Evolutionary conservation across 2,113 vertebrate genomes (phyloP), one percentile per base, ranked within the genome.

Genomic region (Agelaius tricolor): DNA sequence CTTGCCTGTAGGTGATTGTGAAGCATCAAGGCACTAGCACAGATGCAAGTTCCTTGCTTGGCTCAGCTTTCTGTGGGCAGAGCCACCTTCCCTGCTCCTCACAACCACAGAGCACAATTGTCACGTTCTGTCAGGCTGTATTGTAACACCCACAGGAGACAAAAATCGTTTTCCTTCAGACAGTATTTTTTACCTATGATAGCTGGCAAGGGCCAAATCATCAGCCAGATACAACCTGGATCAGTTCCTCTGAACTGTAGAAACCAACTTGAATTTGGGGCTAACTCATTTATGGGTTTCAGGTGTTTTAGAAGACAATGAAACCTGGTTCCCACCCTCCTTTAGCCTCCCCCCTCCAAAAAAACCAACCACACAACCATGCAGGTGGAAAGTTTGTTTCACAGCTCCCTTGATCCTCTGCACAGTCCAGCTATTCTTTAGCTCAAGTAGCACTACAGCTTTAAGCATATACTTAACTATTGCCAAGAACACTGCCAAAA

Each of bases 231-330:
- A 13, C 20, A 75, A 16, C 15, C 33, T 23, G 12, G 19, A n/a
- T 57, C 52, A 31, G 20, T 5, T 77, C 82, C 52, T 49, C 43
- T 11, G 33, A 58, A 44, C 52, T 49, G 14, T 35, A 41, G 39
- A 44, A 79, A 73, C 1, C 0, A 31, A 33, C 1, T 0, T 0
- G 4, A 44, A 44, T 9, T 41, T 22, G 11, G 4, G 15, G 11
- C 33, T 28, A 18, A 30, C 2, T 61, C 33, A 20, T 55, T 68
- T 43, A 11, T 9, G 6, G 27, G 4, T n/a, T 61, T 65, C 43
- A 22, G 11, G 10, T 9, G 23, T 19, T 68, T 39, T 41, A 17
- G 41, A 49, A 85, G 78, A 13, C 11, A 79, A 47, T 2, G 3
- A 47, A 68, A 28, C 19, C 10, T 30, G 6, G 2, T 59, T 81